These are phyloP conservation scores for Mesoligia furuncula DNA, from an alignment of 2,888 invertebrate genomes.

Conservation along the genomic window DNA sequence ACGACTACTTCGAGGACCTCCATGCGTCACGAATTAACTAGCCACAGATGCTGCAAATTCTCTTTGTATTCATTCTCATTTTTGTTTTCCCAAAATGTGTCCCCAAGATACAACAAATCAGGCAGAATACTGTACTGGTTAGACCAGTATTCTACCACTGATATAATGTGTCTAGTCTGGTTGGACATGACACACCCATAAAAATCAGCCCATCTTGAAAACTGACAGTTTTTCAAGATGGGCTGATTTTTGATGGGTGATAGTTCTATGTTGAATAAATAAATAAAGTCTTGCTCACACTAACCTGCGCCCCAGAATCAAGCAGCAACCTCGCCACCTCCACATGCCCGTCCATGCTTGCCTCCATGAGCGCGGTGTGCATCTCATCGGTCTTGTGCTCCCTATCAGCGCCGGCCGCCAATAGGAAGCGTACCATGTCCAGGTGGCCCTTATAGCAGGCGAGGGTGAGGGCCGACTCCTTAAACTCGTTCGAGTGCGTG, in stretches of 20 bases:
- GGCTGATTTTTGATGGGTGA: too few species aligned
- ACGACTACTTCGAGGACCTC: slow-evolving; percentile 8
- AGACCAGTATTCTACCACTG: too few species aligned
- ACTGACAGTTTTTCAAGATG: neutral
- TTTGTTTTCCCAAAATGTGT: neutral
- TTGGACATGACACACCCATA: neutral
- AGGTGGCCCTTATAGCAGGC: slow-evolving; percentile 99
- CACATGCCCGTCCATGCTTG: slow-evolving; percentile 99
- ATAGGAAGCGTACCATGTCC: slow-evolving; percentile 98
- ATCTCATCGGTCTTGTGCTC: slow-evolving; percentile 99
- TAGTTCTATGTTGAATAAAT: neutral
- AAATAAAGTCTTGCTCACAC: slow-evolving; percentile 33
- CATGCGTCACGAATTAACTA: slow-evolving; percentile 1
- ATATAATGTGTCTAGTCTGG: too few species aligned
- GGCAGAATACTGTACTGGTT: too few species aligned
- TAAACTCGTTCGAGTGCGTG: slow-evolving; percentile 99
- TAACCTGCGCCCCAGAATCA: slow-evolving; percentile 98
- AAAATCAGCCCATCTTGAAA: too few species aligned
- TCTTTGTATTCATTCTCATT: neutral
- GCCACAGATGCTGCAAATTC: neutral
- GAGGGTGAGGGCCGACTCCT: slow-evolving; percentile 98
- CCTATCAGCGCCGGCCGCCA: slow-evolving; percentile 98
- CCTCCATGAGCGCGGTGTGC: slow-evolving; percentile 99
- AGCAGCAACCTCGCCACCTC: slow-evolving; percentile 98
- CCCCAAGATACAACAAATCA: neutral